A percentile compares a stretch with the other conserved stretches of the same genome.
These are phyloP conservation scores for Orycteropus afer DNA, from an alignment of 2,113 vertebrate species.

Conservation along the genomic window DNA sequence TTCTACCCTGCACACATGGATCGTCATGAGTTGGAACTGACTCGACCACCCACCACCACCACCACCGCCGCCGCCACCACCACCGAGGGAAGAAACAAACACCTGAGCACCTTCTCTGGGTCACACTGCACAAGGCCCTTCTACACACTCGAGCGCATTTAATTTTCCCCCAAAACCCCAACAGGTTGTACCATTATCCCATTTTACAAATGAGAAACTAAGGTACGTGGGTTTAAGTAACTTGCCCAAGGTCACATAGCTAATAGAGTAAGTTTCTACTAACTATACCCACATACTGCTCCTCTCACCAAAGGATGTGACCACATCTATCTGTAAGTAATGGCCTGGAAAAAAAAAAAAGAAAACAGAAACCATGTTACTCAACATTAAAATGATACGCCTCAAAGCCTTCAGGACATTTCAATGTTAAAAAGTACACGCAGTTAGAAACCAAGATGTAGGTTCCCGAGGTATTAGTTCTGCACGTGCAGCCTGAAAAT, in stretches of 20 bases:
- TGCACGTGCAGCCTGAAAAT: neutral
- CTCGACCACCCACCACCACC: too few species aligned
- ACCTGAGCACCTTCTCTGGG: neutral
- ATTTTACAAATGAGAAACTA: neutral
- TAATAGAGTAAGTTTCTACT: neutral
- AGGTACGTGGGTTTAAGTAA: neutral
- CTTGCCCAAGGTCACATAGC: neutral
- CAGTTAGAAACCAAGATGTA: neutral
- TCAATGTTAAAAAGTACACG: neutral
- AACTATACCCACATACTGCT: neutral
- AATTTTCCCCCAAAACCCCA: neutral
- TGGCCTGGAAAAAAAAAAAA: conserved; percentile 20
- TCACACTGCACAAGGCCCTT: neutral
- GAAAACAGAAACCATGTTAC: neutral
- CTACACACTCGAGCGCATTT: neutral
- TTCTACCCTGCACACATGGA: too few species aligned
- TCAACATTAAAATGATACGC: neutral
- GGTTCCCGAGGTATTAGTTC: neutral
- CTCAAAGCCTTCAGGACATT: neutral
- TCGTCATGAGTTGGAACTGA: too few species aligned
- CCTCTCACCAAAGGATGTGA: neutral
- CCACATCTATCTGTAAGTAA: neutral
- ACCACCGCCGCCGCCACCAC: too few species aligned
- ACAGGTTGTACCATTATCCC: neutral
- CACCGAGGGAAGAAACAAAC: neutral